Evolutionary conservation across 2,888 invertebrate genomes (phyloP).

Genomic region (Drosophila silvestris): DNA sequence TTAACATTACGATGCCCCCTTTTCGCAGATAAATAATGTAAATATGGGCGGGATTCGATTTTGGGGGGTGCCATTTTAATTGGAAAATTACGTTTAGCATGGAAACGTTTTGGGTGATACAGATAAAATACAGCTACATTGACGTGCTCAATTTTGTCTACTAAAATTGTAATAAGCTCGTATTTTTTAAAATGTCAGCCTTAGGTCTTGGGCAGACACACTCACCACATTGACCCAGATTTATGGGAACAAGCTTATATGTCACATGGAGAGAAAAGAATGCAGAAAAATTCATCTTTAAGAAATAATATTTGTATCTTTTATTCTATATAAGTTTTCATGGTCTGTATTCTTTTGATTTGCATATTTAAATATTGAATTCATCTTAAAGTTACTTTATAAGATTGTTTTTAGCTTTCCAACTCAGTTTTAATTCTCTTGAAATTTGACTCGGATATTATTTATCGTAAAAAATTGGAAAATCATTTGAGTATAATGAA

Average conservation of each 20-base stretch:
- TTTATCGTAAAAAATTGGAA: background rate
- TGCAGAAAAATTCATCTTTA: background rate
- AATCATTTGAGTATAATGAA: background rate
- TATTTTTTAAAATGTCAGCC: background rate
- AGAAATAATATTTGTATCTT: background rate
- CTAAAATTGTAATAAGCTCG: conserved; percentile 23
- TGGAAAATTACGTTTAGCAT: conserved; percentile 40
- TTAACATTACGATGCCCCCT: conserved; percentile 46
- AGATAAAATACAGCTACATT: conserved; percentile 12
- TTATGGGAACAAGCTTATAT: conserved; percentile 34
- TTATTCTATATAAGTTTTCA: background rate
- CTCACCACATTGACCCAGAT: conserved; percentile 45
- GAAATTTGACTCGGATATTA: background rate
- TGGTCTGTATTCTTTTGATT: background rate
- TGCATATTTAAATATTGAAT: background rate
- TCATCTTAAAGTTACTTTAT: background rate
- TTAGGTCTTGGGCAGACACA: conserved; percentile 28
- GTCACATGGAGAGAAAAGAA: background rate
- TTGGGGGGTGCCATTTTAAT: conserved; percentile 48
- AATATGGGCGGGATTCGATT: conserved; percentile 54
- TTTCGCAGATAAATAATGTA: conserved; percentile 33
- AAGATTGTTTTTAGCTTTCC: background rate
- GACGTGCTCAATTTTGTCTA: background rate
- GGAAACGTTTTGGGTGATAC: conserved; percentile 34
- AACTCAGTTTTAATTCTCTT: background rate